phyloP scores from a whole-genome alignment of 2,888 invertebrate species.

The Amaurobius ferox region DNA sequence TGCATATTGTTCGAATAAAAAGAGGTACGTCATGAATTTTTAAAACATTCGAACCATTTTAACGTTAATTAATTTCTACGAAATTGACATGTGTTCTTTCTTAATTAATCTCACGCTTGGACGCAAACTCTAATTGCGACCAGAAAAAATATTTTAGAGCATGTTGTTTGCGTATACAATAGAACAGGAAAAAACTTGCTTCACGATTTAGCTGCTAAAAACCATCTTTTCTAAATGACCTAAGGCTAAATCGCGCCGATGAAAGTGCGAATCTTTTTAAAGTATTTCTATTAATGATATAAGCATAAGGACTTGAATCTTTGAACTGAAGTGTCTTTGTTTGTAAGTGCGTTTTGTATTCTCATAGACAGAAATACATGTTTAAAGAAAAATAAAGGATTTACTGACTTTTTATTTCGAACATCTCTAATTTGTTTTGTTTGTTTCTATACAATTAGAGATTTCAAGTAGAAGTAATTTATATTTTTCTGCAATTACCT shows the following conservation, averaged over 20 bases:
- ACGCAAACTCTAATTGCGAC: constrained; percentile 25
- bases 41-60: constrained; percentile 39
- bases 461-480: too few species aligned
- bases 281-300: too few species aligned
- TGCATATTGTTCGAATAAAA: background rate
- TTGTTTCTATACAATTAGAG: too few species aligned
- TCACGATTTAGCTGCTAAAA: background rate
- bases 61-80: constrained; percentile 55
- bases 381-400: too few species aligned
- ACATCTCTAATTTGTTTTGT: too few species aligned
- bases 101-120: constrained; percentile 37
- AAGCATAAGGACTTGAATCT: too few species aligned
- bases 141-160: background rate
- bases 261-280: too few species aligned
- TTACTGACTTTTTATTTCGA: too few species aligned
- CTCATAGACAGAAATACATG: too few species aligned
- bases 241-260: background rate
- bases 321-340: too few species aligned
- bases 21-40: constrained; percentile 14
- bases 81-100: constrained; percentile 35
- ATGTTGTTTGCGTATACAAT: background rate
- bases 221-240: background rate
- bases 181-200: background rate
- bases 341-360: too few species aligned
- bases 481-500: too few species aligned